A percentile compares a stretch with the other conserved stretches of the same genome.
These are phyloP conservation scores for Lysandra coridon DNA, from an alignment of 2,888 invertebrate genomes.

Conservation along the genomic window DNA sequence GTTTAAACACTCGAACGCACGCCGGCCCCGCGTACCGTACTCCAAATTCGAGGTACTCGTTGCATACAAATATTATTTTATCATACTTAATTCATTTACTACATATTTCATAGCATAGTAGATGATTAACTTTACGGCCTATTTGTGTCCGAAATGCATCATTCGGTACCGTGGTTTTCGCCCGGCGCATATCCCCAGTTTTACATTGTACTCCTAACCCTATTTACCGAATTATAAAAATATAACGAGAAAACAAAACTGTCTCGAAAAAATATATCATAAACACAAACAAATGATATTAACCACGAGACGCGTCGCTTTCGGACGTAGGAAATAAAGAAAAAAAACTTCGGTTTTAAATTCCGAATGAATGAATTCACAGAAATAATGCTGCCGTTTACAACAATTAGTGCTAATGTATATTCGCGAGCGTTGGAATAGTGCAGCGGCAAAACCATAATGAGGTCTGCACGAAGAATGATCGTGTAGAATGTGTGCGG, in stretches of 20 bases:
- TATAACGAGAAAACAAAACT: conserved; percentile 1
- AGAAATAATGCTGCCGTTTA: neutral
- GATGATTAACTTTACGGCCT: neutral
- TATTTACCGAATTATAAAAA: neutral
- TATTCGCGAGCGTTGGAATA: neutral
- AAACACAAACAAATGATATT: neutral
- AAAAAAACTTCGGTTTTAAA: neutral
- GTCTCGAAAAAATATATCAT: conserved; percentile 8
- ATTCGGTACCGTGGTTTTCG: neutral
- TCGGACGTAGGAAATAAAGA: neutral
- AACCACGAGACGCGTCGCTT: neutral
- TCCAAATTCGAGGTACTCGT: neutral
- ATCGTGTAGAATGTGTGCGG: neutral
- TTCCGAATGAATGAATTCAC: neutral
- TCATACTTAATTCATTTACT: neutral
- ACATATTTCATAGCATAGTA: neutral
- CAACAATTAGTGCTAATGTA: neutral
- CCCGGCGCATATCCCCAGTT: neutral
- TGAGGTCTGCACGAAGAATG: neutral
- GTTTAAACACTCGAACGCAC: neutral
- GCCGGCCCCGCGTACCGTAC: neutral
- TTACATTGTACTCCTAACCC: neutral
- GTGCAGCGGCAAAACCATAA: neutral
- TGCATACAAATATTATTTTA: neutral
- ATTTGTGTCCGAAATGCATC: neutral